Evolutionary conservation across 2,797 vertebrate genomes (phyloP).

Genomic region (Fistularia commersonii): DNA sequence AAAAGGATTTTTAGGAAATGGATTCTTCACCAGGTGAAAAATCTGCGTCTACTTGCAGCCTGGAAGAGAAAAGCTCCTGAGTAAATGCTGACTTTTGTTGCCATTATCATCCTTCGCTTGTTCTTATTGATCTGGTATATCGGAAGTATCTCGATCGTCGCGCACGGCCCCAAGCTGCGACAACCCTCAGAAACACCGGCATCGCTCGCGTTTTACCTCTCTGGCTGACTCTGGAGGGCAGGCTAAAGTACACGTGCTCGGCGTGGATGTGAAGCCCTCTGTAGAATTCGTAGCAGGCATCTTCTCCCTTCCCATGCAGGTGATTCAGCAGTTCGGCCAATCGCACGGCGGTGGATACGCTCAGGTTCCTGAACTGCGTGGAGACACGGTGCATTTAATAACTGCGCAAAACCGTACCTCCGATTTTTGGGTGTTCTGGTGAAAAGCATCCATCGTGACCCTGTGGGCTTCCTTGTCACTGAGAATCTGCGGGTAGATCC

Average conservation of each 20-base stretch:
- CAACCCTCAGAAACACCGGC: background rate
- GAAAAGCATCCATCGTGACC: slow-evolving; percentile 61
- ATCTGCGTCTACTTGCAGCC: too few species aligned
- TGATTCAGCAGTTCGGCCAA: slow-evolving; percentile 79
- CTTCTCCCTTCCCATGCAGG: slow-evolving; percentile 78
- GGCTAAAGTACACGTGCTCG: slow-evolving; percentile 76
- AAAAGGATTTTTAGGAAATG: too few species aligned
- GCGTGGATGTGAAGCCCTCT: slow-evolving; percentile 85
- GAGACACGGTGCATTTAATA: slow-evolving; percentile 22
- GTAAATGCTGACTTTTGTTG: too few species aligned
- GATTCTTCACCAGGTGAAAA: too few species aligned
- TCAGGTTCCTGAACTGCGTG: slow-evolving; percentile 84
- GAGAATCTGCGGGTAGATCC: slow-evolving; percentile 88
- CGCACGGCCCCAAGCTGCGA: background rate
- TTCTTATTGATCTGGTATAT: too few species aligned
- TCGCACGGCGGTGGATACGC: slow-evolving; percentile 70
- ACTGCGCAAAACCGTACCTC: slow-evolving; percentile 1
- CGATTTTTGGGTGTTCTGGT: background rate
- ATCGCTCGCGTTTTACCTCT: slow-evolving; percentile 58
- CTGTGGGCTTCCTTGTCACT: slow-evolving; percentile 85
- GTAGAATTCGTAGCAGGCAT: slow-evolving; percentile 88
- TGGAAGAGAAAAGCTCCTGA: too few species aligned
- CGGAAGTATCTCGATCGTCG: too few species aligned
- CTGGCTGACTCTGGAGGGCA: slow-evolving; percentile 76
- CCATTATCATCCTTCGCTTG: too few species aligned